Conservation (phyloP, 1,140 invertebrate species). For the Bombus soroeensis region DNA sequence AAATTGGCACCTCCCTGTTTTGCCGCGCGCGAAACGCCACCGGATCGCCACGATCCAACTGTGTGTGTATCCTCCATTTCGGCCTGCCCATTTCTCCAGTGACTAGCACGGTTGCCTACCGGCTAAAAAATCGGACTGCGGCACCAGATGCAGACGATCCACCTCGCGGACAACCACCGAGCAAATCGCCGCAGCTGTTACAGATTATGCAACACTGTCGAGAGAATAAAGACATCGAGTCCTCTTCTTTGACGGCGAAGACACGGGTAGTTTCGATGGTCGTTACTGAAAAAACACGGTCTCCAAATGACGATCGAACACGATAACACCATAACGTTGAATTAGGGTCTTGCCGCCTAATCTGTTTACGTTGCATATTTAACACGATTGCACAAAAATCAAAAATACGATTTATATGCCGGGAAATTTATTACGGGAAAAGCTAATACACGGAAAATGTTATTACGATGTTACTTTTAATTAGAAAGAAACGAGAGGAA, state of each 20-base stretch:
- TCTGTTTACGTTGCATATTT: not conserved
- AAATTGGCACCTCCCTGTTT: conserved; percentile 61
- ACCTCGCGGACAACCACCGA: not conserved
- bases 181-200: conserved; percentile 64
- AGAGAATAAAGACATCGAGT: conserved; percentile 69
- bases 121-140: conserved; percentile 25
- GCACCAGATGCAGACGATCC: conserved; percentile 39
- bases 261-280: not conserved
- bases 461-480: conserved; percentile 33
- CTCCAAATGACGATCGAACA: not conserved
- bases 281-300: not conserved
- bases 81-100: too few species aligned
- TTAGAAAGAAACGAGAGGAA: conserved; percentile 1
- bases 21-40: not conserved
- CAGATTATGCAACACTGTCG: conserved; percentile 61
- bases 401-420: too few species aligned
- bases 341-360: not conserved
- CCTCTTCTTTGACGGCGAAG: not conserved
- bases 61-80: not conserved
- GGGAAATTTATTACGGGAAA: too few species aligned
- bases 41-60: not conserved
- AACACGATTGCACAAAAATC: not conserved
- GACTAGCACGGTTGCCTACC: too few species aligned
- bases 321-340: not conserved
- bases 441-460: not conserved